Evolutionary conservation across 2,797 vertebrate genomes (phyloP), one percentile per base, ranked within the genome.

Genomic region (Vespertilio murinus): DNA sequence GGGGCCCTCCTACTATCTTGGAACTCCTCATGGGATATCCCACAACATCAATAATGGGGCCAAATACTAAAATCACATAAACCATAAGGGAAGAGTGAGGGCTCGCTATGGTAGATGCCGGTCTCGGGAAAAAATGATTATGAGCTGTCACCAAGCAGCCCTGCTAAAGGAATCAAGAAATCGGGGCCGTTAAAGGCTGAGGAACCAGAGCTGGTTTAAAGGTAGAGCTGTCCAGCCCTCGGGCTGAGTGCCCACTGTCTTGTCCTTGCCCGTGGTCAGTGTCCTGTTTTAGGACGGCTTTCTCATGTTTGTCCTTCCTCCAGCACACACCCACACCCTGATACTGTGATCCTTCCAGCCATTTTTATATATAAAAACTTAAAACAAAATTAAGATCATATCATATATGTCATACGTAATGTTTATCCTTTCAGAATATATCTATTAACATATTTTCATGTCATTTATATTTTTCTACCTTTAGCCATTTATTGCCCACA

Each of bases 371-470:
- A 40, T 64, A 30, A 30, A 74, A 81, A 33, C n/a, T 64, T 42
- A 69, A 91, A 87, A 85, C 14, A 88, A 81, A 83, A 80, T 23
- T 56, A 56, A 84, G 42, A 38, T 35, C 56, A 40, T 25, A 56
- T 35, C 56, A 35, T 25, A 42, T 17, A 61, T 38, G n/a, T 8
- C 22, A 49, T 30, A 52, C 30, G 30, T 35, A 54, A 12, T 33
- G 18, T 33, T 33, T 79, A 90, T 38, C n/a, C 38, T 42, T 74
- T 73, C 61, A 20, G 54, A 71, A 47, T 52, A 74, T 10, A 33
- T 64, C 33, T 49, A 45, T 14, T 17, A 61, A 70, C 10, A 5
- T 33, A 12, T 47, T 92, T 88, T 73, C 35, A 49, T 38, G 47
- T 25, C 67, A 52, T 35, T 35, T 42, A 3, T 71, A 45, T 77